Percentiles rank a stretch among this genome's conserved stretches.
phyloP scores from a whole-genome alignment of 1,140 invertebrate genomes.

The Drosophila kohkoa region DNA sequence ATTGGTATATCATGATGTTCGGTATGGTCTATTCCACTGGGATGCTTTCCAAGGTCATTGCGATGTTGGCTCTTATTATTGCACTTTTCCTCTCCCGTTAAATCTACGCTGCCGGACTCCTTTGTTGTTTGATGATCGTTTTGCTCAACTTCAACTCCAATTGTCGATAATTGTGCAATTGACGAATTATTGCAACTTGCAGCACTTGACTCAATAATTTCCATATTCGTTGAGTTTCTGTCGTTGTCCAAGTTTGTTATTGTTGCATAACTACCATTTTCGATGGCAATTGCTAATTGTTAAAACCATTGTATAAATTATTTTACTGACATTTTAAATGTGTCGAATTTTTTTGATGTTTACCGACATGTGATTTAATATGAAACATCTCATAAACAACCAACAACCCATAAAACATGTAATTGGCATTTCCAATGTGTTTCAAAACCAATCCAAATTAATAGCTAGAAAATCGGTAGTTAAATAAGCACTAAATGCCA shows the following conservation, averaged over 20 bases:
- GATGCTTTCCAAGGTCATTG: slow-evolving; percentile 22
- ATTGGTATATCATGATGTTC: slow-evolving; percentile 20
- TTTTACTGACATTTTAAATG: slow-evolving; percentile 5
- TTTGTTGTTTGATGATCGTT: slow-evolving; percentile 24
- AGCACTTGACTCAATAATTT: slow-evolving; percentile 12
- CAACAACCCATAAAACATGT: too few relatives aligned
- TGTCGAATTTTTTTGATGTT: too few relatives aligned
- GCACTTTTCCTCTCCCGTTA: slow-evolving; percentile 6
- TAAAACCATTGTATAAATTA: slow-evolving; percentile 13
- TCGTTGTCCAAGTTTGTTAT: slow-evolving; percentile 66
- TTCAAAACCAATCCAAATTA: too few relatives aligned
- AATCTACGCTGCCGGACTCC: slow-evolving; percentile 24
- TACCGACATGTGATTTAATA: too few relatives aligned
- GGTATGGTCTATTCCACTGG: background rate
- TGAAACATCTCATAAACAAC: too few relatives aligned
- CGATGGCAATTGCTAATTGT: slow-evolving; percentile 66
- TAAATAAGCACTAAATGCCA: too few relatives aligned
- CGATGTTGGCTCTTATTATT: slow-evolving; percentile 30
- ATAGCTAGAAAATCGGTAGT: too few relatives aligned
- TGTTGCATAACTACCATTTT: slow-evolving; percentile 70
- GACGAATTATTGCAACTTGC: slow-evolving; percentile 27
- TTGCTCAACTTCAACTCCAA: slow-evolving; percentile 8
- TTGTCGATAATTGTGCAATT: slow-evolving; percentile 7
- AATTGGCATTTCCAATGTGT: too few relatives aligned
- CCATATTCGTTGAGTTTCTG: slow-evolving; percentile 11